A percentile compares a stretch with the other conserved stretches of the same genome.
Evolutionary conservation across 2,797 vertebrate species (phyloP).

Genomic region (Alectoris magna): DNA sequence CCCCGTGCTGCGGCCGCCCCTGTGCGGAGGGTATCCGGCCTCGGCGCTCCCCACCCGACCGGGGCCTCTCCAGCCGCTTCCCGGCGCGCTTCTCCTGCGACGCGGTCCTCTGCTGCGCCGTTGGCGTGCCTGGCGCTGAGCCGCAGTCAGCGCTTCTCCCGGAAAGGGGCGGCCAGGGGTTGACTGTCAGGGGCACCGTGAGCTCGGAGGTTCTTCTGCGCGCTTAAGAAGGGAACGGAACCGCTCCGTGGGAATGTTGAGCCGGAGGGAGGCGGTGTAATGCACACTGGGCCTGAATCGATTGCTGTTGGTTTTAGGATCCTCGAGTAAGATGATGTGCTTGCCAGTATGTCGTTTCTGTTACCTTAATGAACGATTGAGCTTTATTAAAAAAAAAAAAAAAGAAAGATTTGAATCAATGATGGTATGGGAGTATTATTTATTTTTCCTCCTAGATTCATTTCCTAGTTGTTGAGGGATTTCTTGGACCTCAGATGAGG

Average conservation of each 20-base stretch:
- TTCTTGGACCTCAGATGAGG: not conserved
- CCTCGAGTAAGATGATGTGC: fast-evolving
- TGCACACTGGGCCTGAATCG: not conserved
- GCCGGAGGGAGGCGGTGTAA: no score
- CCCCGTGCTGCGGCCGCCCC: constrained; percentile 20
- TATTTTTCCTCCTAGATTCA: fast-evolving
- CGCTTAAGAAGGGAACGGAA: fast-evolving
- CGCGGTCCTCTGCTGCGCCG: no score
- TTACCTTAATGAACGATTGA: fast-evolving
- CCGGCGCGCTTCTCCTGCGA: no score
- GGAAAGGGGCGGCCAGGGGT: fast-evolving
- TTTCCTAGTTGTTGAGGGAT: not conserved
- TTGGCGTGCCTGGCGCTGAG: not conserved
- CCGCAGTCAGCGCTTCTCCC: no score
- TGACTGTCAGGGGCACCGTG: fast-evolving
- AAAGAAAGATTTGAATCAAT: no score
- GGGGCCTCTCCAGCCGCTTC: no score
- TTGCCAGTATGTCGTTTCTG: not conserved
- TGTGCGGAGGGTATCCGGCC: not conserved
- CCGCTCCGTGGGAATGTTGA: fast-evolving
- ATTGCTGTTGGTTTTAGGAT: not conserved
- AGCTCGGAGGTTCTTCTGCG: fast-evolving
- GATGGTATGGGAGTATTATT: not conserved
- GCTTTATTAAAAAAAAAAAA: no score
- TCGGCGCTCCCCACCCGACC: not conserved